phyloP scores from a whole-genome alignment of 2,113 vertebrate genomes.

The human (Homo sapiens) region DNA sequence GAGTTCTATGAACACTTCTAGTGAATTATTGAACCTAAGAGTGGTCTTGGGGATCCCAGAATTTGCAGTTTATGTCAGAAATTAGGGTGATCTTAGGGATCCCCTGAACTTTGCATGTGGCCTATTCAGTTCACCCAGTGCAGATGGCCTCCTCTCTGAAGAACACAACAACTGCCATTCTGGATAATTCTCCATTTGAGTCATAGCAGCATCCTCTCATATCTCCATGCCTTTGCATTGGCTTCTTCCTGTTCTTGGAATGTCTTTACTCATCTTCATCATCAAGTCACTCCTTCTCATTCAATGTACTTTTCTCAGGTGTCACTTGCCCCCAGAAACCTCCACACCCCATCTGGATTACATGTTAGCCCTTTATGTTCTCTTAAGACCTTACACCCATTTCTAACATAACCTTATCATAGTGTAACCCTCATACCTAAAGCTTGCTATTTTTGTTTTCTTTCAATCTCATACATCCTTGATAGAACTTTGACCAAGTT shows the following conservation, averaged over 20 bases:
- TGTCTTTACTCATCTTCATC: not conserved
- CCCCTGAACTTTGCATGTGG: not conserved
- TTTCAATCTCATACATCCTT: not conserved
- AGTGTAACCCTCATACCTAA: not conserved
- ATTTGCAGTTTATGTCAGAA: not conserved
- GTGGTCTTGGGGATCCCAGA: not conserved
- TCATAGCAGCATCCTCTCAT: not conserved
- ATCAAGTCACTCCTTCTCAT: not conserved
- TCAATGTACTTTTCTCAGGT: not conserved
- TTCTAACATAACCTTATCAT: not conserved
- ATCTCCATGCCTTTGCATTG: not conserved
- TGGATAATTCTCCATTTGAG: not conserved
- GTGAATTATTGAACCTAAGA: not conserved
- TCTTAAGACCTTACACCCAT: not conserved
- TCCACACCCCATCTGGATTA: not conserved
- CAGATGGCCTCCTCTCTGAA: not conserved
- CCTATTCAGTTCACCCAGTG: not conserved
- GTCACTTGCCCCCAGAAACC: not conserved
- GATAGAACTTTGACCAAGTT: not conserved
- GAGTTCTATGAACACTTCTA: not conserved
- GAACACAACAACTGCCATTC: not conserved
- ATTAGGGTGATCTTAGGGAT: not conserved
- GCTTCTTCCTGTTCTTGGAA: not conserved
- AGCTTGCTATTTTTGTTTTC: constrained; percentile 6
- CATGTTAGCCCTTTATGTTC: not conserved